Base-by-base conservation (phyloP, 2,888 invertebrate species). In the Agonopterix heracliana region DNA sequence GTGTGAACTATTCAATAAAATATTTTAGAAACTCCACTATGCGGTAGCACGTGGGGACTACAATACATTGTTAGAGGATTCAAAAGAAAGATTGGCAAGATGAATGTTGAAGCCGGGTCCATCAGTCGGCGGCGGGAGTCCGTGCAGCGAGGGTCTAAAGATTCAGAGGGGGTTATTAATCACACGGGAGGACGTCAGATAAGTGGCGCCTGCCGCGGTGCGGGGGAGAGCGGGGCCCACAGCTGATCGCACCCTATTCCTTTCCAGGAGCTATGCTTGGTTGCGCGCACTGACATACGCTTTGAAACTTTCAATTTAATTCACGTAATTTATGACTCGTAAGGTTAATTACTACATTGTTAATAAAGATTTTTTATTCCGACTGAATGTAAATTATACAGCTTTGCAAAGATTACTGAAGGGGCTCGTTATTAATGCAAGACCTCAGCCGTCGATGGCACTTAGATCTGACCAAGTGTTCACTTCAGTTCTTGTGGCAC, bases 91-190 rank as follows among this genome's bases (percentile, higher is more conserved):
- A 60, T 61, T 61, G 52, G 58, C 54, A 61, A 65, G 67, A 68
- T 60, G 61, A 63, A 66, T 66, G 54, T 52, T 53, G 59, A 54
- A 54, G 59, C 60, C 55, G 60, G 62, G 62, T 65, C 63, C 70
- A 71, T 76, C 69, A 68, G 64, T 57, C 58, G 63, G 61, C 60
- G 55, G 63, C 61, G 60, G 64, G 68, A 61, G 62, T 66, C 60
- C 63, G 71, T 68, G 69, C 57, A 64, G 66, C 61, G 67, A 68
- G 71, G 71, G 73, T 69, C 72, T 67, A 63, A 66, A 78, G 76
- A 80, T 75, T 70, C 69, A 62, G 74, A 65, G 67, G 59, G 63
- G 71, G 68, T 69, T 74, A 84, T 84, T 80, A 81, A 84, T 84
- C 78, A 82, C 73, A 55, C 64, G 68, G 68, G 73, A 73, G 74